Conservation (phyloP, 2,888 invertebrate species). For the Dynastes grantii region DNA sequence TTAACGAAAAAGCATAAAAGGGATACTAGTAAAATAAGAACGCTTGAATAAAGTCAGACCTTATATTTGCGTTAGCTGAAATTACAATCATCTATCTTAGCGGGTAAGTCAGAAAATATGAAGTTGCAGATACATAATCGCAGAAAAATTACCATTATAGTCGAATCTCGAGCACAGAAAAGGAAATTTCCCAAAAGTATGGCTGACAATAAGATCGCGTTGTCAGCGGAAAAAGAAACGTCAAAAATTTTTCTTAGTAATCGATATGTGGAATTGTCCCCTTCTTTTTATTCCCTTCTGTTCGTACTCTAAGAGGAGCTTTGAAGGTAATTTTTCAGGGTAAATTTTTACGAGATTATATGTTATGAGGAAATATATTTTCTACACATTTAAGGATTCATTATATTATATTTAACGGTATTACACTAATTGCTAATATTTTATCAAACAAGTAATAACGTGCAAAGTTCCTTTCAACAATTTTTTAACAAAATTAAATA, state of each 20-base stretch:
- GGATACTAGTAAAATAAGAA: background rate
- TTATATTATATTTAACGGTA: no score
- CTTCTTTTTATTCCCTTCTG: background rate
- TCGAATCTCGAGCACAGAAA: constrained; percentile 10
- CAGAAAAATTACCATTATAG: constrained; percentile 32
- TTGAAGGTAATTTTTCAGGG: background rate
- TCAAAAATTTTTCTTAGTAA: constrained; percentile 35
- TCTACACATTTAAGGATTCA: no score
- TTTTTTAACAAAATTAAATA: no score
- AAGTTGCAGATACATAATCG: constrained; percentile 15
- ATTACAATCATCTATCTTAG: constrained; percentile 3
- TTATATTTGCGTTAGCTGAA: constrained; percentile 12
- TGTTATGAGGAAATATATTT: no score
- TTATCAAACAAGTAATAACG: no score
- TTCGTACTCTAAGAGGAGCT: background rate
- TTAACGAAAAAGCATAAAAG: background rate
- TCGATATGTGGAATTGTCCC: constrained; percentile 13
- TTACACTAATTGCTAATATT: no score
- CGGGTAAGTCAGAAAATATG: constrained; percentile 4
- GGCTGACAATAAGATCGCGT: constrained; percentile 5
- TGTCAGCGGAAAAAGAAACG: constrained; percentile 19
- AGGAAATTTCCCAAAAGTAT: constrained; percentile 7
- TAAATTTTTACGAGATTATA: background rate
- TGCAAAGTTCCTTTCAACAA: no score
- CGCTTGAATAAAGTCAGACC: background rate